A percentile compares a stretch with the other conserved stretches of the same genome.
phyloP scores from a whole-genome alignment of 2,888 invertebrate genomes.

The Hypena proboscidalis region DNA sequence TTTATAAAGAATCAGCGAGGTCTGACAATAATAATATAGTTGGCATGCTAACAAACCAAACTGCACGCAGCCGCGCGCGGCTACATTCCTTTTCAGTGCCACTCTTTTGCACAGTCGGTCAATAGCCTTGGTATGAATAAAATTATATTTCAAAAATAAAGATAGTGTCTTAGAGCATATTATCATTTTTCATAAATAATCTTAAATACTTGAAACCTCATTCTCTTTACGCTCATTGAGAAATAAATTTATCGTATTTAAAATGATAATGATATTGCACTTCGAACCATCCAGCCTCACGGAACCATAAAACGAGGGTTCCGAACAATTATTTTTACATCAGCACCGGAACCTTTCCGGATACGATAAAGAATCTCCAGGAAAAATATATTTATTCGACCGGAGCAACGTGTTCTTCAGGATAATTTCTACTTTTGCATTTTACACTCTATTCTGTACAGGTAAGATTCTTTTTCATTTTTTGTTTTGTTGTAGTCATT shows the following conservation, averaged over 20 bases:
- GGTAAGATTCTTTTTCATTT: slow-evolving; percentile 26
- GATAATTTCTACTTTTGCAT: slow-evolving; percentile 11
- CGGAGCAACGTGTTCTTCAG: slow-evolving; percentile 37
- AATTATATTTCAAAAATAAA: no score
- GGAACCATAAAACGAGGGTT: slow-evolving; percentile 56
- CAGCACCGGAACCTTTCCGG: slow-evolving; percentile 62
- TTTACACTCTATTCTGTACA: slow-evolving; percentile 30
- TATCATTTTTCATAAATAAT: no score
- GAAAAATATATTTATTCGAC: slow-evolving; percentile 64
- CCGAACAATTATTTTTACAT: slow-evolving; percentile 70
- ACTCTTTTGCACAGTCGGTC: no score
- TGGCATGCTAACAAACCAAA: no score
- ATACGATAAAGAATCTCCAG: slow-evolving; percentile 66
- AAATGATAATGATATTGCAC: slow-evolving; percentile 47
- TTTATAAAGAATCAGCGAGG: no score
- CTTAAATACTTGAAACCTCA: no score
- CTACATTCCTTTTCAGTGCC: no score
- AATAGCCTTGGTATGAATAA: no score
- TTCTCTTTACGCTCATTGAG: no score
- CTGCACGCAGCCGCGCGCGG: no score
- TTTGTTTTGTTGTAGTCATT: slow-evolving; percentile 3
- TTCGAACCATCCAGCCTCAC: slow-evolving; percentile 38
- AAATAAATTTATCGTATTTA: slow-evolving; percentile 28
- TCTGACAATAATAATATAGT: no score
- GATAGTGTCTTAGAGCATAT: no score